Base-by-base conservation (phyloP, 2,888 invertebrate genomes). In the Homarus gammarus region DNA sequence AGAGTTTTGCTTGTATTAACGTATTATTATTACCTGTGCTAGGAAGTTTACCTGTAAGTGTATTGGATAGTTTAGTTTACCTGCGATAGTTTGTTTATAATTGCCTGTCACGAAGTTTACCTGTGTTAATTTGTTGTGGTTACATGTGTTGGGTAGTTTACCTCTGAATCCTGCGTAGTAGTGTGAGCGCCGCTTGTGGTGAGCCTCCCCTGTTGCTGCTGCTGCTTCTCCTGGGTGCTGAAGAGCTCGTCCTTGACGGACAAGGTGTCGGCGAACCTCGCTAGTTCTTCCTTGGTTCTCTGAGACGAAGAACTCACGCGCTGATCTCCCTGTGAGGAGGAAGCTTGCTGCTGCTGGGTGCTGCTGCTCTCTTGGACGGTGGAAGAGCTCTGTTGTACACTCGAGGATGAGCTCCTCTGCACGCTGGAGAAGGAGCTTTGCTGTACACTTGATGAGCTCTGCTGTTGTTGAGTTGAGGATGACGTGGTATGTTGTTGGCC, bases 201-300 rank as follows among this genome's bases (percentile, higher is more conserved):
- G 75, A 82, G 72, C 49, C 77, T 84, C 51, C 73, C 83, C 68
- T 78, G 82, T 10, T 75, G 84, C 61, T 84, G 83, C 31, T 84
- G 84, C 70, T 77, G 64, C 72, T 89, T 75, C 70, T 84, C 83
- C 70, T 89, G 78, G 33, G 77, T 89, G n/a, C 75, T 83, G 77
- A 88, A 88, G 18, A 83, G 77, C 68, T 88, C 88, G 68, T 88
- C 88, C 88, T 84, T 70, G 56, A 89, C 18, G 5, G 88, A 70
- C 8, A 89, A 84, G 38, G 88, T 78, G 40, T 89, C 78, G 38
- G 88, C 70, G 51, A 89, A 89, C 40, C 78, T 77, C 84, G 84
- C 44, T 12, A 89, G 61, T 18, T 89, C 88, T 78, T 89, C 83
- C 84, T 89, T 84, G 27, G 86, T 86, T 38, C 40, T 33, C 64